Conservation (phyloP, 2,797 vertebrate species). For the Coilia nasus region DNA sequence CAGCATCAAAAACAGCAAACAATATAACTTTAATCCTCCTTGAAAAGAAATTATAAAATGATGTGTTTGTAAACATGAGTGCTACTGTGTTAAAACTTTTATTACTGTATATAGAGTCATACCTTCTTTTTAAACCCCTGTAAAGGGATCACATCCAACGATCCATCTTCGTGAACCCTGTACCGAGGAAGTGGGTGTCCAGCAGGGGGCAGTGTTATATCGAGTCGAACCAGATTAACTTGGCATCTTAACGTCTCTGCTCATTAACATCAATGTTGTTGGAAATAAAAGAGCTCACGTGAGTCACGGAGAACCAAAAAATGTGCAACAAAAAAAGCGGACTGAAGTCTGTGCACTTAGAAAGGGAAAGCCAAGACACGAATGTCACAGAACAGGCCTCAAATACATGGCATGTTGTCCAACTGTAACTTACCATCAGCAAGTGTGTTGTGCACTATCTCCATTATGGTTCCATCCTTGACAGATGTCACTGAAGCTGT, state of each 20-base stretch:
- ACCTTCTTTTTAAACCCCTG: slow-evolving; percentile 58
- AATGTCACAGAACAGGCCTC: not conserved
- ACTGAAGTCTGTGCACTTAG: not conserved
- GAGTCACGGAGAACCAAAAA: not conserved
- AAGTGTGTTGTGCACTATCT: not conserved
- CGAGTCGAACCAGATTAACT: slow-evolving; percentile 77
- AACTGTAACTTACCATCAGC: not conserved
- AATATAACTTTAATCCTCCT: not conserved
- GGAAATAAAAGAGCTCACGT: not conserved
- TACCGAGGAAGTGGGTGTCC: slow-evolving; percentile 66
- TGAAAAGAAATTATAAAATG: not conserved
- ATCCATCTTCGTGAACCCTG: slow-evolving; percentile 31
- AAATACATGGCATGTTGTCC: no score
- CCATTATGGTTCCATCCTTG: not conserved
- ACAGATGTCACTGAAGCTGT: not conserved
- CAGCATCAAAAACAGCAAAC: no score
- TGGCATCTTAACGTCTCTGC: not conserved
- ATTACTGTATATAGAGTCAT: slow-evolving; percentile 10
- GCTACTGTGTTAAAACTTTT: not conserved
- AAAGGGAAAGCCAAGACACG: slow-evolving; percentile 26
- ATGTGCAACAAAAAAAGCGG: slow-evolving; percentile 9
- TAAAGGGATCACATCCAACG: slow-evolving; percentile 50
- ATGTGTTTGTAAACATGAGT: not conserved
- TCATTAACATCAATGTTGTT: slow-evolving; percentile 12
- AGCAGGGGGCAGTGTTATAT: slow-evolving; percentile 64